These are phyloP conservation scores for Augochlora pura DNA, from an alignment of 1,140 invertebrate genomes.

Conservation along the genomic window DNA sequence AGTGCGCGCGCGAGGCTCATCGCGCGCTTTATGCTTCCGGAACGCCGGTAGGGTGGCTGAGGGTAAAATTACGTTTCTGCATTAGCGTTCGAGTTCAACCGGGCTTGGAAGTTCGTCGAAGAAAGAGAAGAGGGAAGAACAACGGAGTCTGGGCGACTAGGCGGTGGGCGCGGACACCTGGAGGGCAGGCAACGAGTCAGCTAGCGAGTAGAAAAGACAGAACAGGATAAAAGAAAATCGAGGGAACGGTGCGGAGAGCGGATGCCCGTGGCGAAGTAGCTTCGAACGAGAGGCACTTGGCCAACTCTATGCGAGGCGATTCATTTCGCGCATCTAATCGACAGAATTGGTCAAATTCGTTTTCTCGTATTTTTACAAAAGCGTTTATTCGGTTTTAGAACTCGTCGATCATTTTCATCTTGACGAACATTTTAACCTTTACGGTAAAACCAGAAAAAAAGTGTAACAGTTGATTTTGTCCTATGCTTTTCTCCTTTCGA, in stretches of 20 bases:
- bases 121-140: constrained; percentile 7
- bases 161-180: no score
- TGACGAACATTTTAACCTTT: no score
- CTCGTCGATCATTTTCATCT: no score
- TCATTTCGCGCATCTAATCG: constrained; percentile 53
- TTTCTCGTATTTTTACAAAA: no score
- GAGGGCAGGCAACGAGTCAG: background rate
- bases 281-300: constrained; percentile 62
- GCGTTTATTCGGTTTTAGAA: no score
- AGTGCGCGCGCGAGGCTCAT: background rate
- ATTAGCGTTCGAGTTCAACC: constrained; percentile 9
- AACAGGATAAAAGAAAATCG: background rate
- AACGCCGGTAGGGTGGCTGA: background rate
- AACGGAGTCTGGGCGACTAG: background rate
- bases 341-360: background rate
- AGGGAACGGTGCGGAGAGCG: background rate
- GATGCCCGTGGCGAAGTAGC: constrained; percentile 22
- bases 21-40: background rate
- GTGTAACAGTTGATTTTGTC: no score
- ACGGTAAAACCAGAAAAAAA: no score
- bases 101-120: constrained; percentile 1
- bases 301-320: background rate
- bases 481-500: no score
- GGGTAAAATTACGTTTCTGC: constrained; percentile 14
- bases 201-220: background rate